Conservation (phyloP, 2,888 invertebrate species). For the Plagodis dolabraria region DNA sequence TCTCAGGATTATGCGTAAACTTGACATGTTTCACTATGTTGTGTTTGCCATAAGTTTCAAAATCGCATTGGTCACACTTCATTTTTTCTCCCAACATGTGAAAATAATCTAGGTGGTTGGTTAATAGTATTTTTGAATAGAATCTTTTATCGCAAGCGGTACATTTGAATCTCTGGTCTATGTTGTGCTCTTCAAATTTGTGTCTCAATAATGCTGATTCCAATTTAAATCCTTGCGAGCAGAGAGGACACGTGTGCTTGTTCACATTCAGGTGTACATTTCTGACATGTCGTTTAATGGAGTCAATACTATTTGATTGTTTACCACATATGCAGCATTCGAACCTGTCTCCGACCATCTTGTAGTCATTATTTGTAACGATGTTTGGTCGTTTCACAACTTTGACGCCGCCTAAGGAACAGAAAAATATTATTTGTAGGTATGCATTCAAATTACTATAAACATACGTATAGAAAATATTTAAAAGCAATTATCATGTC, state of each 20-base stretch:
- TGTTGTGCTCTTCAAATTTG: conserved; percentile 59
- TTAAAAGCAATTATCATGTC: too few relatives aligned
- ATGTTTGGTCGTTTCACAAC: too few relatives aligned
- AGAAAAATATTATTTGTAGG: too few relatives aligned
- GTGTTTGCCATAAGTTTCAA: conserved; percentile 55
- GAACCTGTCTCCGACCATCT: not conserved
- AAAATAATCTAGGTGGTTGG: conserved; percentile 64
- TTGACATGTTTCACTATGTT: conserved; percentile 64
- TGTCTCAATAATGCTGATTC: conserved; percentile 38
- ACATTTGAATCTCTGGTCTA: conserved; percentile 68
- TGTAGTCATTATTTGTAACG: too few relatives aligned
- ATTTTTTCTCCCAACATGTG: conserved; percentile 70
- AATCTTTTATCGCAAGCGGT: conserved; percentile 67
- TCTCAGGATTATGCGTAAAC: conserved; percentile 67
- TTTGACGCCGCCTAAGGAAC: too few relatives aligned
- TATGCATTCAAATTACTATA: too few relatives aligned
- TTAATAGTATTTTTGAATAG: conserved; percentile 57
- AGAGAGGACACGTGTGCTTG: conserved; percentile 1
- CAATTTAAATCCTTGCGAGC: not conserved
- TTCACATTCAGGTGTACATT: not conserved
- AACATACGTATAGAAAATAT: too few relatives aligned
- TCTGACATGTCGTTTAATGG: not conserved
- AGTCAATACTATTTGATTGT: not conserved
- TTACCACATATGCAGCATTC: conserved; percentile 3
- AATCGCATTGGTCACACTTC: conserved; percentile 66